Percentiles rank a stretch among this genome's conserved stretches.
phyloP scores from a whole-genome alignment of 2,797 vertebrate genomes.

The Centroberyx gerrardi region DNA sequence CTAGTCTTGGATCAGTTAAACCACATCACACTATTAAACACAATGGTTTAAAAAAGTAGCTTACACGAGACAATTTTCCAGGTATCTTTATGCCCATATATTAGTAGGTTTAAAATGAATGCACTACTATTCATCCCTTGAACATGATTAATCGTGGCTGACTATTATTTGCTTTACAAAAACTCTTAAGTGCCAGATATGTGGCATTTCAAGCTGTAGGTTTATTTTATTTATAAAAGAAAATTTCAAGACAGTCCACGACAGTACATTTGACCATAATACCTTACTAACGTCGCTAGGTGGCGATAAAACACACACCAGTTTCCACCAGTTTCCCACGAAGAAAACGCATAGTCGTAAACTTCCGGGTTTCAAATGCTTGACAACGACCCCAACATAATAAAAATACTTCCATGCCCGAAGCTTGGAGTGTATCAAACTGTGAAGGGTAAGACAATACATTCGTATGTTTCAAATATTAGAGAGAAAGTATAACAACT shows the following conservation, averaged over 20 bases:
- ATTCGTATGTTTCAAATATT: background rate
- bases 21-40: background rate
- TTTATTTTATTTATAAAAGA: background rate
- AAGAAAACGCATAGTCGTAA: slow-evolving; percentile 62
- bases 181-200: background rate
- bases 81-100: no score
- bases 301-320: slow-evolving; percentile 3
- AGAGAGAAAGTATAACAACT: background rate
- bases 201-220: background rate
- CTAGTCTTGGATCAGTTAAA: background rate
- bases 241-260: no score
- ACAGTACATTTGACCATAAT: background rate
- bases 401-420: no score
- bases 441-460: slow-evolving; percentile 21
- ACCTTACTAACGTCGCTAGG: slow-evolving; percentile 19
- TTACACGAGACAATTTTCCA: no score
- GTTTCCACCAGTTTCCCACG: slow-evolving; percentile 1
- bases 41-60: background rate
- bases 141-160: background rate
- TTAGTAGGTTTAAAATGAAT: background rate
- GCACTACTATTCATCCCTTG: background rate
- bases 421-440: background rate
- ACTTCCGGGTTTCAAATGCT: slow-evolving; percentile 72
- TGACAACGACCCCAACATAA: slow-evolving; percentile 2
- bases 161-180: background rate